phyloP scores from a whole-genome alignment of 2,113 vertebrate genomes.

The Hippocampus zosterae region DNA sequence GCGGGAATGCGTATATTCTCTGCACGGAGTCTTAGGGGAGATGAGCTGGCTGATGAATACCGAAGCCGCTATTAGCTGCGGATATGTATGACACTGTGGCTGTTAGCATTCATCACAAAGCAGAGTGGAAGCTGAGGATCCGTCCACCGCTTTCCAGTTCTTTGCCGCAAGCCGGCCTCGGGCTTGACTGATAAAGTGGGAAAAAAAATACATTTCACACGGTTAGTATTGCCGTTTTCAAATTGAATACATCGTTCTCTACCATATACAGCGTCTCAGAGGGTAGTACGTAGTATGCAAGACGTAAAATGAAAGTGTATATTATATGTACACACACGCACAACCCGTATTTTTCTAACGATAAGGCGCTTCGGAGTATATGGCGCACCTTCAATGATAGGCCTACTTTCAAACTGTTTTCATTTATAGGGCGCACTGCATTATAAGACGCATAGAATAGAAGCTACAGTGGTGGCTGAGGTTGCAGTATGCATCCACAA shows the following conservation, averaged over 20 bases:
- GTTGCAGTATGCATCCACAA: too few relatives aligned
- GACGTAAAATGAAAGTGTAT: neutral
- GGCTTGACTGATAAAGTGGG: neutral
- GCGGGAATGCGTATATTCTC: conserved; percentile 3
- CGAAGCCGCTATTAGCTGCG: neutral
- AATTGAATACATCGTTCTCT: neutral
- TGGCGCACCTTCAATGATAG: too few relatives aligned
- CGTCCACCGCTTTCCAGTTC: neutral
- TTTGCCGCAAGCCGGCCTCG: neutral
- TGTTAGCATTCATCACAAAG: conserved; percentile 2
- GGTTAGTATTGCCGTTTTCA: neutral
- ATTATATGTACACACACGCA: too few relatives aligned
- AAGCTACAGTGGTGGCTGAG: too few relatives aligned
- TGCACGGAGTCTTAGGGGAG: neutral
- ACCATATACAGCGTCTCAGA: neutral
- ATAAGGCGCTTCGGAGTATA: too few relatives aligned
- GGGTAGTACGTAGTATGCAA: neutral
- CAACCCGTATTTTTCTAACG: too few relatives aligned
- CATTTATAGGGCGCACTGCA: too few relatives aligned
- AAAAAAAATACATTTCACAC: neutral
- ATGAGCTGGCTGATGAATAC: neutral
- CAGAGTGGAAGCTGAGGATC: neutral
- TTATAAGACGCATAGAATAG: too few relatives aligned
- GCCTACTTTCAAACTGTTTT: too few relatives aligned
- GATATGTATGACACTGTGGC: neutral